phyloP scores from a whole-genome alignment of 2,797 vertebrate species.

The Rhinogobio ventralis region DNA sequence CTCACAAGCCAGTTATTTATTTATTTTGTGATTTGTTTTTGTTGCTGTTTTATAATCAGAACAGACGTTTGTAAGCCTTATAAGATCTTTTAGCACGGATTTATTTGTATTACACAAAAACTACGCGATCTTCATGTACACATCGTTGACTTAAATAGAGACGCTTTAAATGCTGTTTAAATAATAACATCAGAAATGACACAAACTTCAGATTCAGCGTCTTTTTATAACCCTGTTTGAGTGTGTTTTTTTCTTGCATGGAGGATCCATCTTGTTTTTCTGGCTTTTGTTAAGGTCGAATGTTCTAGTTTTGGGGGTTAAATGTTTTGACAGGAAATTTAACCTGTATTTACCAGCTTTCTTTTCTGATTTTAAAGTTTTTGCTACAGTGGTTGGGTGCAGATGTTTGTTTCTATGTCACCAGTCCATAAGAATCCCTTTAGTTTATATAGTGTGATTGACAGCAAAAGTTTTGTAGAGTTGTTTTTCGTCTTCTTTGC shows the following conservation, averaged over 20 bases:
- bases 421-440: background rate
- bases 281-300: conserved; percentile 19
- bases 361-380: conserved; percentile 6
- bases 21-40: conserved; percentile 50
- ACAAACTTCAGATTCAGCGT: conserved; percentile 1
- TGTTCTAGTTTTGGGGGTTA: conserved; percentile 22
- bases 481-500: conserved; percentile 16
- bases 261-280: conserved; percentile 51
- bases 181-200: conserved; percentile 25
- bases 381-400: background rate
- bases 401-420: background rate
- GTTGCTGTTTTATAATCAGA: conserved; percentile 6
- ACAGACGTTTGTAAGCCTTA: background rate
- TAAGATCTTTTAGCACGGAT: background rate
- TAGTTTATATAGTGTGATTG: background rate
- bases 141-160: background rate
- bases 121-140: background rate
- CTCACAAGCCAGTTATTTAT: conserved; percentile 45
- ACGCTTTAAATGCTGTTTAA: background rate
- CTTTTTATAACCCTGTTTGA: background rate
- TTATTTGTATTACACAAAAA: background rate
- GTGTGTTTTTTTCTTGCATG: background rate
- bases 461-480: conserved; percentile 25
- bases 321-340: conserved; percentile 21
- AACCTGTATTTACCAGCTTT: background rate